Evolutionary conservation across 2,113 vertebrate genomes (phyloP).

Genomic region (Agapornis roseicollis): DNA sequence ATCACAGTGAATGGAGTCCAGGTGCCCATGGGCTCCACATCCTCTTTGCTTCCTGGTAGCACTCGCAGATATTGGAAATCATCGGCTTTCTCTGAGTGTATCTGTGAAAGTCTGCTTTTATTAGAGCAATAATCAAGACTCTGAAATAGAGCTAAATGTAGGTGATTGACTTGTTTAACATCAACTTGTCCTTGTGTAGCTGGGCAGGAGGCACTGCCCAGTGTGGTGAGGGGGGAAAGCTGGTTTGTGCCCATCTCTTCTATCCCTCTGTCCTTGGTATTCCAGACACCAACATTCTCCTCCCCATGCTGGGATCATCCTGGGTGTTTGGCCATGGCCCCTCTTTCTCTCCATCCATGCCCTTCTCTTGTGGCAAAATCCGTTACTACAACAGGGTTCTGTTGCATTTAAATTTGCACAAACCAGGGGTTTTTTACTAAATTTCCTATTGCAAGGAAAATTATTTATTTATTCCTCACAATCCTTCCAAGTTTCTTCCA

Average conservation of each 20-base stretch:
- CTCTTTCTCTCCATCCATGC: neutral
- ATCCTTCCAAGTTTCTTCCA: neutral
- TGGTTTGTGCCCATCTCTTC: neutral
- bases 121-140: conserved; percentile 15
- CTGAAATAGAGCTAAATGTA: neutral
- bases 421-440: neutral
- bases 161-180: neutral
- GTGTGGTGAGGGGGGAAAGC: neutral
- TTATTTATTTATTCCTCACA: neutral
- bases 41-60: neutral
- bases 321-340: neutral
- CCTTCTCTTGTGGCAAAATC: conserved; percentile 19
- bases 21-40: neutral
- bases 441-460: neutral
- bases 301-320: neutral
- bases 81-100: neutral
- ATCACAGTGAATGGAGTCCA: neutral
- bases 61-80: neutral
- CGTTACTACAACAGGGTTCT: neutral
- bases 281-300: neutral
- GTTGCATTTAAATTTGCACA: conserved; percentile 51
- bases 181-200: neutral
- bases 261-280: neutral
- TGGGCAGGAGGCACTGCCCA: neutral
- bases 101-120: neutral